phyloP scores from a whole-genome alignment of 1,140 invertebrate species.

The Mamestra configurata region DNA sequence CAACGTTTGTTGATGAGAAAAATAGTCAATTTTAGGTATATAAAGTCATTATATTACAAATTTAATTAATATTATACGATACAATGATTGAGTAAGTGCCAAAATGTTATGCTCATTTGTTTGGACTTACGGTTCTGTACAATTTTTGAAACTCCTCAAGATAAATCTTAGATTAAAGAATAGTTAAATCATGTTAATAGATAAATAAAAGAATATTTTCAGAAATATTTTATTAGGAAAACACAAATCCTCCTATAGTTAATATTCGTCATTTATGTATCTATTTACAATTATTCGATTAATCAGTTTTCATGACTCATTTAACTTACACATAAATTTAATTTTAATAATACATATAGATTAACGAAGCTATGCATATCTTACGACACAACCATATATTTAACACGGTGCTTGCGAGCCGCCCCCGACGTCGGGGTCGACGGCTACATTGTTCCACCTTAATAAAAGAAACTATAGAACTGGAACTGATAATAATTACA shows the following conservation, averaged over 20 bases:
- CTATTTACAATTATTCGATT: constrained; percentile 84
- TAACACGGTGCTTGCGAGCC: constrained; percentile 80
- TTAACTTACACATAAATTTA: constrained; percentile 77
- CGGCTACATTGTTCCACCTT: constrained; percentile 80
- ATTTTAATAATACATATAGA: constrained; percentile 81
- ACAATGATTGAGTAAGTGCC: constrained; percentile 15
- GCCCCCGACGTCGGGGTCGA: constrained; percentile 58
- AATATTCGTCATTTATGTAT: constrained; percentile 78
- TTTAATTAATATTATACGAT: constrained; percentile 5
- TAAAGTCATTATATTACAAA: constrained; percentile 21
- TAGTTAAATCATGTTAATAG: constrained; percentile 49
- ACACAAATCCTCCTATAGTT: constrained; percentile 81
- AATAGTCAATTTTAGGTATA: constrained; percentile 11
- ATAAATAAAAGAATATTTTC: constrained; percentile 67
- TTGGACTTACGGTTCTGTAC: background rate
- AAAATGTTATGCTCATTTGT: constrained; percentile 11
- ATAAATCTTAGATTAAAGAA: no score
- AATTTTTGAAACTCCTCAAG: background rate
- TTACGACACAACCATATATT: constrained; percentile 88
- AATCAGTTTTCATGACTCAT: constrained; percentile 77
- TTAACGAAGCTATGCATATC: constrained; percentile 87
- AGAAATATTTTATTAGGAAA: constrained; percentile 85
- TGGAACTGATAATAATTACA: constrained; percentile 84
- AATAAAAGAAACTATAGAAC: constrained; percentile 82
- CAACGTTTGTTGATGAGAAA: background rate